Evolutionary conservation across 2,888 invertebrate genomes (phyloP), one percentile per base, ranked within the genome.

Genomic region (Macaria liturata): DNA sequence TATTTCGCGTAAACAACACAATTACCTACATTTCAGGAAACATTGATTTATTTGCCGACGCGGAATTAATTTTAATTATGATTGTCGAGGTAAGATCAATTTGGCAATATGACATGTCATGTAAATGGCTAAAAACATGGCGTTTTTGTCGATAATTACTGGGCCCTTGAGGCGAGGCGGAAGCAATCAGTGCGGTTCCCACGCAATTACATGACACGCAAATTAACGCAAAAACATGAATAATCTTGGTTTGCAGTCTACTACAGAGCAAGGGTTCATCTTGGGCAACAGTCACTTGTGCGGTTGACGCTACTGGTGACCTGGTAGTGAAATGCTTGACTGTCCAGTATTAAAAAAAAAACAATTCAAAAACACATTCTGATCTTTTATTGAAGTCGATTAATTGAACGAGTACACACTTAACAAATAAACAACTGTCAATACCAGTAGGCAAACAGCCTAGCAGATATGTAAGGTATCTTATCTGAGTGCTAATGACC

Each of bases 91-190:
- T 3, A 42, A 6, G 4, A 45, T 51, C 9, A 51, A 37, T 44
- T 37, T 30, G 3, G 7, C 3, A 37, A n/a, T 44, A 48, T 48
- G 50, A 54, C 56, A 57, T 20, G 46, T 42, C 42, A 51, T 46
- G 49, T 57, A 49, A 53, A 49, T 49, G 20, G 48, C 43, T 46
- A 31, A 39, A 43, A 57, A 54, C 54, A 8, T 37, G 46, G 32
- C 40, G 50, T 60, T 59, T 54, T 52, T 53, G 51, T 57, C n/a
- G 49, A 58, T 61, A 62, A 66, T 64, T 62, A 56, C 54, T 37
- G 8, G 63, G 64, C 67, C 67, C 67, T 67, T 61, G 68, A 39
- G 39, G 37, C 9, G 62, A 49, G 42, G 54, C 66, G 64, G 67
- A 69, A 67, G 63, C 59, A 56, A 64, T 67, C 54, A 43, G 54